Conservation (phyloP, 2,797 vertebrate genomes). For the Coccyzus lansbergi region DNA sequence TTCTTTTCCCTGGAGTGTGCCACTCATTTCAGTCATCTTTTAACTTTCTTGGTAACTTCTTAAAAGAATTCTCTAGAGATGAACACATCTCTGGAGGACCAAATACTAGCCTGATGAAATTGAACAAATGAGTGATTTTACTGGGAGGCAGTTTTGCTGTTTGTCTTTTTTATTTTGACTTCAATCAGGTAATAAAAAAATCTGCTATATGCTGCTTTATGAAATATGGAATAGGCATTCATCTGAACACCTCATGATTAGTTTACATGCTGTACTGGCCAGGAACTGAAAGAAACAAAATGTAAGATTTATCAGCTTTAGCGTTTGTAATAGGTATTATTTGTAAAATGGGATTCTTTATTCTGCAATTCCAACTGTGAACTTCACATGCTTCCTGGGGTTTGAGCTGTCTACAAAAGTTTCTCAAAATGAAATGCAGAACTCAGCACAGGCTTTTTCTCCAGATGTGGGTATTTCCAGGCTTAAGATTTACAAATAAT, state of each 20-base stretch:
- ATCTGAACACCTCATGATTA: neutral
- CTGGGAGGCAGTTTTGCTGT: neutral
- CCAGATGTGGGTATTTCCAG: neutral
- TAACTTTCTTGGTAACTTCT: slow-evolving; percentile 57
- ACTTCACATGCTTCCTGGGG: neutral
- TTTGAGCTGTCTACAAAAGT: neutral
- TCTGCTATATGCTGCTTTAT: neutral
- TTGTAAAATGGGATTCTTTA: neutral
- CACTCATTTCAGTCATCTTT: slow-evolving; percentile 43
- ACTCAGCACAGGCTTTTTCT: neutral
- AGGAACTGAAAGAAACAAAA: neutral
- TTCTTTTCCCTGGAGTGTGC: slow-evolving; percentile 55
- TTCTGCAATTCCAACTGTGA: neutral
- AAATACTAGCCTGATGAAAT: slow-evolving; percentile 32
- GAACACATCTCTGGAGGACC: neutral
- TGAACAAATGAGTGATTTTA: slow-evolving; percentile 59
- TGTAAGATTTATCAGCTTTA: neutral
- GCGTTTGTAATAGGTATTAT: neutral
- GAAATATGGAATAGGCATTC: neutral
- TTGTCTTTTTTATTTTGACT: slow-evolving; percentile 8
- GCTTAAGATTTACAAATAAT: neutral
- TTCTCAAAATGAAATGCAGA: neutral
- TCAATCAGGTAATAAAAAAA: slow-evolving; percentile 1
- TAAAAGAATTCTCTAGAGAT: slow-evolving; percentile 51
- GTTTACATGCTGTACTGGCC: neutral